phyloP scores from a whole-genome alignment of 2,888 invertebrate genomes.

The Myopa testacea region DNA sequence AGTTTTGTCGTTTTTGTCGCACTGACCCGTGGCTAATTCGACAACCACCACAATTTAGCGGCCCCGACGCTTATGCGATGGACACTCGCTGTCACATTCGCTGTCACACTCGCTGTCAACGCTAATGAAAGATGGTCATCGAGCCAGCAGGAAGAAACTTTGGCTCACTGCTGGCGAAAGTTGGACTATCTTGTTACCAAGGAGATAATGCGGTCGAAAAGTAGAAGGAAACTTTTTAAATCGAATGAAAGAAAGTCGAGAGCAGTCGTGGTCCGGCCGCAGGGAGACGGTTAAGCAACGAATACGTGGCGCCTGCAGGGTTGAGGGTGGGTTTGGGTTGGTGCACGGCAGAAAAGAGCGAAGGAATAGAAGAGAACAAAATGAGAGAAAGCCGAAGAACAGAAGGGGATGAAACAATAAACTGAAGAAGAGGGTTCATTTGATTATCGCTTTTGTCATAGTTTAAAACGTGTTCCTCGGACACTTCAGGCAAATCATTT shows the following conservation, averaged over 20 bases:
- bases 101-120: neutral
- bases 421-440: too few relatives aligned
- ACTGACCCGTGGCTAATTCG: constrained; percentile 32
- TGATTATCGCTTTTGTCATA: too few relatives aligned
- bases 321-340: too few relatives aligned
- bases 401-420: too few relatives aligned
- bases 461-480: too few relatives aligned
- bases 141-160: constrained; percentile 2
- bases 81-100: neutral
- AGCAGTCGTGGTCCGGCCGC: too few relatives aligned
- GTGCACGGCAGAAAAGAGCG: too few relatives aligned
- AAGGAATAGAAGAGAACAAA: too few relatives aligned
- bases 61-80: neutral
- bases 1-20: neutral
- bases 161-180: constrained; percentile 11
- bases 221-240: neutral
- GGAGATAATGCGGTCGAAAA: constrained; percentile 18
- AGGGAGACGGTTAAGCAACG: too few relatives aligned
- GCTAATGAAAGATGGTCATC: neutral
- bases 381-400: too few relatives aligned
- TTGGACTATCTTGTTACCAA: constrained; percentile 15
- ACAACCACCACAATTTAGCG: constrained; percentile 31
- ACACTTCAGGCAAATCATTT: too few relatives aligned
- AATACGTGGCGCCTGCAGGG: too few relatives aligned
- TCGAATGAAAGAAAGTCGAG: neutral